Evolutionary conservation across 2,113 vertebrate genomes (phyloP), one percentile per base, ranked within the genome.

Genomic region (Gavia stellata): DNA sequence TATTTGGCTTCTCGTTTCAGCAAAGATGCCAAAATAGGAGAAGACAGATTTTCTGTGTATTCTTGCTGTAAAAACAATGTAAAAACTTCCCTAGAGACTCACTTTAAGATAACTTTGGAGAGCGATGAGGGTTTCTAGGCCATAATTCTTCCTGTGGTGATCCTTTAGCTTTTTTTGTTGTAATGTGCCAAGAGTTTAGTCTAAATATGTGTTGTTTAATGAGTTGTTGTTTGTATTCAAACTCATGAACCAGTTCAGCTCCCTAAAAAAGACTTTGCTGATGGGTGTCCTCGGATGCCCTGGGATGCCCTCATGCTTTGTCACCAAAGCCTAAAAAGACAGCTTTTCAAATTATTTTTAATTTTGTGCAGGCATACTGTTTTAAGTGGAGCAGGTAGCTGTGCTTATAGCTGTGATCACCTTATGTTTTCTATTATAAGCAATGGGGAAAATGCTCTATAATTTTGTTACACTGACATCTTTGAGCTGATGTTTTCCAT

Each of bases 191-290:
- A 88, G 79, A 94, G 67, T 86, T 93, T 90, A 90, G 79, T 88
- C 81, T 97, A 96, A 97, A 93, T 96, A 82, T 90, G 71, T 88
- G 71, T 92, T 90, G 66, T 94, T 96, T 93, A 90, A 92, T 91
- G 93, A 66, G 85, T n/a, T 63, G 72, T 75, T 96, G 83, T 90
- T 97, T 96, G 94, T 96, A 93, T 93, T 96, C 79, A 90, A 90
- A 65, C 85, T 94, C 45, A n/a, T 59, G 67, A 96, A 95, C 85
- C 78, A 96, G 92, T 87, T 95, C 81, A 94, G 66, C 36, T 95
- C 85, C 79, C 53, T 73, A 77, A 73, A 95, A 96, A 92, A 96
- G 93, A 83, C 92, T 85, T 92, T n/a, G 78, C 88, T 90, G 87
- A 82, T 90, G 85, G 19, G 44, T 90, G 92, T 97, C 96, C 96